Evolutionary conservation across 1,140 invertebrate species (phyloP), one percentile per base, ranked within the genome.

Genomic region (Brachionus koreanus): DNA sequence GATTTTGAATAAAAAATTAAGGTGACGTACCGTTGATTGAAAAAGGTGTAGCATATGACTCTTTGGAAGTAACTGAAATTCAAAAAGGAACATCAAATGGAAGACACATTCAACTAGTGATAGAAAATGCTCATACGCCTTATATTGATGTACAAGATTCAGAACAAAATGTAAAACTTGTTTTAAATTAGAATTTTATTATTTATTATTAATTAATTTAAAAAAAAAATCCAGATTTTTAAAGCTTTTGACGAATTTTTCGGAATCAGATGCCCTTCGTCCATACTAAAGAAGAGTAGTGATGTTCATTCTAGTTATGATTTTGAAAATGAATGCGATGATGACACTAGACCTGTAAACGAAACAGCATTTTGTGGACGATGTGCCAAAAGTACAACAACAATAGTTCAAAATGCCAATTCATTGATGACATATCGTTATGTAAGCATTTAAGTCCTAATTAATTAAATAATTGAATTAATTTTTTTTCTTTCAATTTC

Each of bases 321-420:
- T 67, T 82, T 67, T 67, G 79, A 82, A 67, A 43, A 19, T 5
- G 49, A 77, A 39, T 82, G 79, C 49, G 5, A 6, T 37, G 19
- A 19, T 29, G 35, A 39, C 19, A 33, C 35, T 6, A 65, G 19
- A 67, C 12, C 61, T 10, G 35, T 67, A 25, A 69, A 43, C 19
- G 49, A 65, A 67, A 82, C 57, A 39, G 79, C 79, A 39, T 82
- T 82, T 67, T 82, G 79, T 82, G 79, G 79, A 33, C 33, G 65
- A 35, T 82, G 79, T 69, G 35, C 79, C 23, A 35, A 19, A 79
- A 79, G 35, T 16, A 61, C 76, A 65, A 12, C 16, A 9, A 65
- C 57, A 19, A 10, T 79, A n/a, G 23, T 61, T 16, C n/a, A 23
- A 23, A 42, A 42, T n/a, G 3, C 33, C 9, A 49, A 61, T 16